phyloP scores from a whole-genome alignment of 2,888 invertebrate genomes.

The Sphaerophoria rueppellii region DNA sequence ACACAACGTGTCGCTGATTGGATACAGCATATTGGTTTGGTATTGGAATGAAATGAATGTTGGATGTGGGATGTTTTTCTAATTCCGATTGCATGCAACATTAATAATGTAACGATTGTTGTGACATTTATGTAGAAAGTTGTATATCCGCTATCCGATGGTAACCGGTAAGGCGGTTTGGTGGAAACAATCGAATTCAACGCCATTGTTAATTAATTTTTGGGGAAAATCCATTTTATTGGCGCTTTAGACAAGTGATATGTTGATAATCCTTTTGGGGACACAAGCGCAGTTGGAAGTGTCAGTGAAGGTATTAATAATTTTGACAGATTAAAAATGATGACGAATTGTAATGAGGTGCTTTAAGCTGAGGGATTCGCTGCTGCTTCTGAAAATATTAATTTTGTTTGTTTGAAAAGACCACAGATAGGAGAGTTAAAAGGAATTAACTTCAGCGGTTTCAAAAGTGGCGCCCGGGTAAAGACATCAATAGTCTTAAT shows the following conservation, averaged over 20 bases:
- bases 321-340: slow-evolving; percentile 2
- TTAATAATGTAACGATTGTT: slow-evolving; percentile 72
- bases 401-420: background rate
- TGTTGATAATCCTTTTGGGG: slow-evolving; percentile 54
- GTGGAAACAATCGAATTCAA: background rate
- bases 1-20: background rate
- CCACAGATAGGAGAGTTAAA: background rate
- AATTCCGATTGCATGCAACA: slow-evolving; percentile 63
- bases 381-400: background rate
- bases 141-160: slow-evolving; percentile 17
- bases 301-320: slow-evolving; percentile 21
- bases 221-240: slow-evolving; percentile 32
- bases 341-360: slow-evolving; percentile 1
- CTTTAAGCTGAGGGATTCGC: background rate
- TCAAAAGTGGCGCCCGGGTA: no score
- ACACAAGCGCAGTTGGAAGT: background rate
- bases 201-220: slow-evolving; percentile 63
- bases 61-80: slow-evolving; percentile 57
- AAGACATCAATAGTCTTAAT: no score
- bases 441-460: no score
- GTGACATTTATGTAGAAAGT: slow-evolving; percentile 65
- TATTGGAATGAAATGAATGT: slow-evolving; percentile 36
- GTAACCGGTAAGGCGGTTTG: slow-evolving; percentile 13
- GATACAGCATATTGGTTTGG: slow-evolving; percentile 20
- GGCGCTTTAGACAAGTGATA: slow-evolving; percentile 19